A percentile compares a stretch with the other conserved stretches of the same genome.
Evolutionary conservation across 53 echinoderm and acorn worm genomes (phyloP).

Genomic region (Zoroaster sp.): DNA sequence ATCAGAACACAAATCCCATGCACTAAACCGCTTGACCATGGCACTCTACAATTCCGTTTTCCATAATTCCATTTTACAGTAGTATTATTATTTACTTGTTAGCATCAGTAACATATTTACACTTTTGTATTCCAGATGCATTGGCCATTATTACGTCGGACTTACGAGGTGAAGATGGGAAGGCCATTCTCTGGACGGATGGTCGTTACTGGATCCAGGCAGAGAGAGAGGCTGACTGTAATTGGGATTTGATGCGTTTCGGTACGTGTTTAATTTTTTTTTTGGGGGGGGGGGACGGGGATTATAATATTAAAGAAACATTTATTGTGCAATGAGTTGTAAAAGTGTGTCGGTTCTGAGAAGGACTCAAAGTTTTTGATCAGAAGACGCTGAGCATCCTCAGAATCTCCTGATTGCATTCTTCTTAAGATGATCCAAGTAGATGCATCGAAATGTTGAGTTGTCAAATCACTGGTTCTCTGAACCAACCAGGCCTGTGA

Average conservation of each 20-base stretch:
- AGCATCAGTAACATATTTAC: neutral
- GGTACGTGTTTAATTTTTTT: neutral
- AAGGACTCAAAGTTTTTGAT: no score
- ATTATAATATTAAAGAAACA: no score
- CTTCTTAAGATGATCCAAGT: no score
- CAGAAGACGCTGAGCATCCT: no score
- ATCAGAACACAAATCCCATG: no score
- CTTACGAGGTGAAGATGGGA: neutral
- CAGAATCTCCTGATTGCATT: no score
- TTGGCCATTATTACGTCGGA: slow-evolving; percentile 73
- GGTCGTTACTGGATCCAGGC: slow-evolving; percentile 85
- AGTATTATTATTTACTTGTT: neutral
- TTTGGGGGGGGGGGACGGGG: no score
- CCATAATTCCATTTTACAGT: neutral
- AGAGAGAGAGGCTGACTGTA: slow-evolving; percentile 75
- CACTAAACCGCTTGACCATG: neutral
- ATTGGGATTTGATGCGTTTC: slow-evolving; percentile 71
- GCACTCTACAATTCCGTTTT: neutral
- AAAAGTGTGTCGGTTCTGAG: no score
- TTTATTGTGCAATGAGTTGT: no score
- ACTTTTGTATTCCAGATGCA: neutral
- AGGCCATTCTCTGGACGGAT: slow-evolving; percentile 80
- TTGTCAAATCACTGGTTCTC: no score
- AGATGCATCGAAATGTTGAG: no score
- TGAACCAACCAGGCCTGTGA: no score